Base-by-base conservation (phyloP, 1,140 invertebrate genomes). In the Drosophila malerkotliana region DNA sequence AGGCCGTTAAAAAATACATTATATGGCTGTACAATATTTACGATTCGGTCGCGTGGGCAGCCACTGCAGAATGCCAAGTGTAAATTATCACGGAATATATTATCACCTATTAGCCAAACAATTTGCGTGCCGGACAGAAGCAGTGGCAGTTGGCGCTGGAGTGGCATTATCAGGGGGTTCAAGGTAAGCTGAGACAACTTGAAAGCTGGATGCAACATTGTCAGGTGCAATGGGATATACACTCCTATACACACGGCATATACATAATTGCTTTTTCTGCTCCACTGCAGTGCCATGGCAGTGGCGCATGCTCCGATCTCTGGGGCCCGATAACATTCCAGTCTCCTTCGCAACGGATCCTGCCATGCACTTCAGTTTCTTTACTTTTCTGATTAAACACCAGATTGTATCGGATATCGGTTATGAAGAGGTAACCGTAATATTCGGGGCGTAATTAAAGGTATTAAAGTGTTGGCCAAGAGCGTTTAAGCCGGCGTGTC, bases 361-460 rank as follows among this genome's bases (percentile, higher is more conserved):
- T 47, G 49, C 15, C 62, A 52, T 24, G 3, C 45, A 72, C 48
- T 77, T 76, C 68, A 51, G 73, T 74, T 60, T 84, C 82, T 85
- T 87, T 87, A 81, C 78, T 72, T 64, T 81, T 66, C 78, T 85
- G 81, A 81, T 87, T 85, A 74, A 87, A 77, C 73, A 63, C 28
- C 12, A 15, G 82, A 77, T 66, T 54, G 69, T 66, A 84, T 84
- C 82, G 45, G 55, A 55, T 77, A 53, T 77, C 57, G 64, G 39
- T 69, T 59, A 72, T 73, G 64, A 67, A 47, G 66, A 72, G 67
- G 7, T 34, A 45, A 39, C 79, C 47, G 34, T 75, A 69, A 77
- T 75, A 72, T 80, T 85, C 53, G 82, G 82, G 78, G 74, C 83
- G 81, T 85, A 87, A 85, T 85, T 85, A 87, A 87, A 87, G 78